Conservation (phyloP, 2,113 vertebrate species). For the Perca flavescens region DNA sequence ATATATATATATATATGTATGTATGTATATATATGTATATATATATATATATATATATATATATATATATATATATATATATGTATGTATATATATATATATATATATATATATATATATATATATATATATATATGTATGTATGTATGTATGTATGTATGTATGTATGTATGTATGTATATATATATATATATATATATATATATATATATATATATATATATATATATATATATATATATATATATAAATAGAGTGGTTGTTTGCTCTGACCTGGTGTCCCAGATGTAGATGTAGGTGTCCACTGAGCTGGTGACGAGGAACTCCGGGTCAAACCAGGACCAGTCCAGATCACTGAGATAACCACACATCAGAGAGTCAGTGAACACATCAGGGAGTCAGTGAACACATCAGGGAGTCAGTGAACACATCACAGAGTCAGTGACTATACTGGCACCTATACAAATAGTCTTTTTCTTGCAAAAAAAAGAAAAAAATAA, state of each 20-base stretch:
- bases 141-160: no score
- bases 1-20: accelerated
- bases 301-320: slow-evolving; percentile 98
- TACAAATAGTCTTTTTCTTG: no score
- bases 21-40: accelerated
- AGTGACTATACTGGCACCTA: no score
- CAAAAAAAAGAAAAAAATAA: no score
- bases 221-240: no score
- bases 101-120: no score
- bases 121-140: no score
- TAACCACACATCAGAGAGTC: background rate
- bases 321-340: slow-evolving; percentile 94
- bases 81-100: no score
- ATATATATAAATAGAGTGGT: no score
- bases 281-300: slow-evolving; percentile 99
- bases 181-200: no score
- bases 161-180: no score
- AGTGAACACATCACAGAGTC: background rate
- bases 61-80: accelerated
- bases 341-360: slow-evolving; percentile 96
- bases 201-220: no score
- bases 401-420: background rate
- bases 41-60: accelerated
- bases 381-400: background rate
- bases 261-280: slow-evolving; percentile 91